Evolutionary conservation across 2,888 invertebrate species (phyloP).

Genomic region (Gnatocerus cornutus): DNA sequence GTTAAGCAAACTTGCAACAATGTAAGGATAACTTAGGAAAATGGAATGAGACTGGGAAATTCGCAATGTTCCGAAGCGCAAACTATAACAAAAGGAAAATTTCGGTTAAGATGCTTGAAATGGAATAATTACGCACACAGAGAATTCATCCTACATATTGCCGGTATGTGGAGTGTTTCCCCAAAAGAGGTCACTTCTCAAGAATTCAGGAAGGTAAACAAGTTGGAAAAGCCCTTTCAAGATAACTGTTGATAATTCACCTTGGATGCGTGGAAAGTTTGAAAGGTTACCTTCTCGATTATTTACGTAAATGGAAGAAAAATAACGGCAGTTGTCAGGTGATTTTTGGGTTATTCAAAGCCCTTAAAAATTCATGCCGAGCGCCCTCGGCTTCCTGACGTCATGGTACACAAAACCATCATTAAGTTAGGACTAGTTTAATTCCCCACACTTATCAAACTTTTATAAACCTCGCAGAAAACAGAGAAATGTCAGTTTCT

Average conservation of each 20-base stretch:
- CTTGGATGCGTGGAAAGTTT: too few species aligned
- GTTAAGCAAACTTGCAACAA: constrained; percentile 13
- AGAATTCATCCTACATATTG: neutral
- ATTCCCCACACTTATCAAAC: neutral
- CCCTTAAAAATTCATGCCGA: neutral
- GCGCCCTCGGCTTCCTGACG: neutral
- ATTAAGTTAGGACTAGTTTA: constrained; percentile 1
- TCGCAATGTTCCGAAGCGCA: neutral
- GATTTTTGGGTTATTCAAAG: constrained; percentile 14
- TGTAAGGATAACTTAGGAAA: neutral
- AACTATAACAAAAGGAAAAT: constrained; percentile 16
- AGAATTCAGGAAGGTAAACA: constrained; percentile 8
- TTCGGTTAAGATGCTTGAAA: neutral
- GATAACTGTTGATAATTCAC: too few species aligned
- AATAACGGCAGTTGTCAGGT: constrained; percentile 6
- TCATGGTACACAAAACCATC: neutral
- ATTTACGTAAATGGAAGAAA: neutral
- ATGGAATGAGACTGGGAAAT: neutral
- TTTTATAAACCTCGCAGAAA: neutral
- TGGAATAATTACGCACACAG: constrained; percentile 4
- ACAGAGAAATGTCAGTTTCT: constrained; percentile 4
- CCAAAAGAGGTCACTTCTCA: neutral
- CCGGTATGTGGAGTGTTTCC: neutral
- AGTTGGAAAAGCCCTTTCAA: too few species aligned
- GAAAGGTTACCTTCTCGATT: neutral